A percentile compares a stretch with the other conserved stretches of the same genome.
phyloP scores from a whole-genome alignment of 1,140 invertebrate species.

The Bombus impatiens region DNA sequence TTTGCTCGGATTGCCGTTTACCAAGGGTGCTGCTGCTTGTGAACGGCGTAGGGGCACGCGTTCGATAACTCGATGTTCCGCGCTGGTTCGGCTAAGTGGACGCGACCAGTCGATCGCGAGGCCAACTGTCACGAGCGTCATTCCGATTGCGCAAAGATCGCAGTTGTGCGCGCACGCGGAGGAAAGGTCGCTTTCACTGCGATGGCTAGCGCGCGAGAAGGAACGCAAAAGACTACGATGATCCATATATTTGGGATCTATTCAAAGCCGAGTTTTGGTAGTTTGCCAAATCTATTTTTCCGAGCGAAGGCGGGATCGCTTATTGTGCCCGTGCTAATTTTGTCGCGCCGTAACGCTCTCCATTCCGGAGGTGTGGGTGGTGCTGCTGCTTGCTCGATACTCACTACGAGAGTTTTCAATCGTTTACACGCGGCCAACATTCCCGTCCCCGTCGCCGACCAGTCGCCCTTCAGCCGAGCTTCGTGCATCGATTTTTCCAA shows the following conservation, averaged over 20 bases:
- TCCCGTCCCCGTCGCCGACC: neutral
- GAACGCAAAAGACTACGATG: slow-evolving; percentile 55
- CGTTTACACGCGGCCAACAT: neutral
- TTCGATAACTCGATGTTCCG: neutral
- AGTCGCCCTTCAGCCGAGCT: neutral
- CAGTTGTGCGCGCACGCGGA: too few species aligned
- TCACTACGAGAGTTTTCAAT: slow-evolving; percentile 5
- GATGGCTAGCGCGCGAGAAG: neutral
- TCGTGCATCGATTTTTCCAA: neutral
- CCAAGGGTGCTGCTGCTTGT: slow-evolving; percentile 18
- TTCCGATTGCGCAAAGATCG: neutral
- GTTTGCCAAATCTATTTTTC: slow-evolving; percentile 80
- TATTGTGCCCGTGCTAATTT: slow-evolving; percentile 80
- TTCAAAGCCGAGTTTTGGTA: slow-evolving; percentile 77
- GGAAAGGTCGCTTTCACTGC: slow-evolving; percentile 18
- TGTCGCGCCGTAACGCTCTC: slow-evolving; percentile 68
- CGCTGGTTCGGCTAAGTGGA: neutral
- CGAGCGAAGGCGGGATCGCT: slow-evolving; percentile 77
- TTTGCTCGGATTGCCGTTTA: slow-evolving; percentile 61
- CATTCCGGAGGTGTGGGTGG: slow-evolving; percentile 49
- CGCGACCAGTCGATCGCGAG: neutral
- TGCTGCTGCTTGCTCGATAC: neutral
- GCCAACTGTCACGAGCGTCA: neutral
- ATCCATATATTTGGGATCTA: slow-evolving; percentile 80
- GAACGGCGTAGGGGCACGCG: too few species aligned